A percentile compares a stretch with the other conserved stretches of the same genome.
Conservation (phyloP, 2,113 vertebrate genomes). For the Leptodactylus fuscus region DNA sequence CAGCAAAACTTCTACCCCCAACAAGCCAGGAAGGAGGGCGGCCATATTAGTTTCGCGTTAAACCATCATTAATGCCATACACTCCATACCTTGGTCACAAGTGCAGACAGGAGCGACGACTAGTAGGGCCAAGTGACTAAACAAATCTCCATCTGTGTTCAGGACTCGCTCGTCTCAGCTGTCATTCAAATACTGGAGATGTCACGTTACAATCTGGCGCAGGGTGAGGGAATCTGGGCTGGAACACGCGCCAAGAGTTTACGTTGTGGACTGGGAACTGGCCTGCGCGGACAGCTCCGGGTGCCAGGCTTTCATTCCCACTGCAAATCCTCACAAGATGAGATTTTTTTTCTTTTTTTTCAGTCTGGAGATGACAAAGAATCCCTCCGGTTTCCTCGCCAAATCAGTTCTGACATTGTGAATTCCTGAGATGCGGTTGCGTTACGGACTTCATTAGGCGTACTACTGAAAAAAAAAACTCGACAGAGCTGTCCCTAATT, state of each 20-base stretch:
- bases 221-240: conserved; percentile 5
- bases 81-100: not conserved
- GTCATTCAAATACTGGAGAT: conserved; percentile 50
- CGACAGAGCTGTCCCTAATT: not conserved
- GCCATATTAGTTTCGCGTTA: not conserved
- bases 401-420: not conserved
- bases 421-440: not conserved
- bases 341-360: not conserved
- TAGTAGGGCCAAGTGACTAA: not conserved
- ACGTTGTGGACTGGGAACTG: not conserved
- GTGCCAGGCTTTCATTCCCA: conserved; percentile 36
- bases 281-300: rapidly evolving
- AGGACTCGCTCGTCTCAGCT: not conserved
- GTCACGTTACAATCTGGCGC: not conserved
- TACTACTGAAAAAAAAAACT: not conserved
- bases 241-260: not conserved
- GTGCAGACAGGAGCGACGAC: not conserved
- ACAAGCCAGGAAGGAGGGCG: conserved; percentile 32
- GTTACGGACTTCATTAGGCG: not conserved
- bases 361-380: not conserved
- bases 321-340: conserved; percentile 36
- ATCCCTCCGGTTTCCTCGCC: not conserved
- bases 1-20: not conserved
- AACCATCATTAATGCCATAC: not conserved
- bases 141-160: not conserved